Conservation (phyloP, 2,113 vertebrate genomes). For the Bubalus kerabau region DNA sequence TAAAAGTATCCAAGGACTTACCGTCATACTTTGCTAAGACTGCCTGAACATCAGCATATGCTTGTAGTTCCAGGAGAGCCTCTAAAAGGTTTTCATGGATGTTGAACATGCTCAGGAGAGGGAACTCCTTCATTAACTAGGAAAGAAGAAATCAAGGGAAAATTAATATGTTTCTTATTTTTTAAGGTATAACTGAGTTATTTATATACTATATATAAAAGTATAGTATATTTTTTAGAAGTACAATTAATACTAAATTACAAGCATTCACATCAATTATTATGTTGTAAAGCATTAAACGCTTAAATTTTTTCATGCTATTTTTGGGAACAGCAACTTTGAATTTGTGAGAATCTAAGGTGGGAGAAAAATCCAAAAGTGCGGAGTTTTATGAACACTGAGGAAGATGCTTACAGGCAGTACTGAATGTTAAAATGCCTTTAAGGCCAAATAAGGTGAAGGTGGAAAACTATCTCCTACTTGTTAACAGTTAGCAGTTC, state of each 20-base stretch:
- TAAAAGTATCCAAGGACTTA: slow-evolving; percentile 77
- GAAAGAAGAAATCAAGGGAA: slow-evolving; percentile 75
- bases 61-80: slow-evolving; percentile 95
- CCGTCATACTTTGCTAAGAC: slow-evolving; percentile 98
- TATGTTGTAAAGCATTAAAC: slow-evolving; percentile 16
- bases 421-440: neutral
- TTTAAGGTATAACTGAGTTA: neutral
- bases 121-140: slow-evolving; percentile 99
- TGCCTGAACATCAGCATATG: slow-evolving; percentile 97
- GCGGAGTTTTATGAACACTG: neutral
- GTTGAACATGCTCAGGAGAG: slow-evolving; percentile 99
- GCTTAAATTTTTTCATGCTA: neutral
- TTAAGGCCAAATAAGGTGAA: neutral
- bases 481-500: neutral
- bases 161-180: slow-evolving; percentile 43
- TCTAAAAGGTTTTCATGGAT: slow-evolving; percentile 98
- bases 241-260: slow-evolving; percentile 23
- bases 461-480: neutral
- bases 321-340: neutral
- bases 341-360: neutral
- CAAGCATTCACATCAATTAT: neutral
- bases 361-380: neutral
- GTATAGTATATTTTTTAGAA: neutral
- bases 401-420: neutral
- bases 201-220: neutral